Conservation (phyloP, 2,888 invertebrate genomes). For the Lathronympha strigana region DNA sequence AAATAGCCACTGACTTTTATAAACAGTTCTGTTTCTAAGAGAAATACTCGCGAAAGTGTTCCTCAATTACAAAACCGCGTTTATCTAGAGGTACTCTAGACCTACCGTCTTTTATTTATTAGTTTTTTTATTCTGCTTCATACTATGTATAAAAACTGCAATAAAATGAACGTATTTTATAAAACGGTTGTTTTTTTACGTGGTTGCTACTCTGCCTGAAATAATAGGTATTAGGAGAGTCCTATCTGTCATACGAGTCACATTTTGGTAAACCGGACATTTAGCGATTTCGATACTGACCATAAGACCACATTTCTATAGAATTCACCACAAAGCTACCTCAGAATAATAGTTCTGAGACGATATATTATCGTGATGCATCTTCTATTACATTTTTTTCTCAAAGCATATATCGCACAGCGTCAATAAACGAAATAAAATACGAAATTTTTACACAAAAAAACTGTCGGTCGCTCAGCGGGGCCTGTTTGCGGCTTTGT, state of each 20-base stretch:
- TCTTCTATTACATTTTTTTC: constrained; percentile 75
- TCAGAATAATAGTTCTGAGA: constrained; percentile 64
- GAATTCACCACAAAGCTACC: constrained; percentile 63
- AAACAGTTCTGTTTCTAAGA: no score
- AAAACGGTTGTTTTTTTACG: no score
- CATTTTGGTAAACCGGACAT: constrained; percentile 26
- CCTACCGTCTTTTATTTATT: no score
- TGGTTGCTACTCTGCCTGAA: not conserved
- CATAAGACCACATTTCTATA: constrained; percentile 44
- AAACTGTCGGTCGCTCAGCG: constrained; percentile 74
- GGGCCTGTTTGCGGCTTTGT: constrained; percentile 82
- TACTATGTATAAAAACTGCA: no score
- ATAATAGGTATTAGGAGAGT: not conserved
- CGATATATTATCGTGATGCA: constrained; percentile 74
- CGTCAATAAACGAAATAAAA: constrained; percentile 79
- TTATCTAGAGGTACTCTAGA: no score
- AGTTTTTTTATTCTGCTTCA: no score
- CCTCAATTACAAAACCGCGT: no score
- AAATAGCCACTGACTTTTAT: no score
- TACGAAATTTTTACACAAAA: constrained; percentile 75
- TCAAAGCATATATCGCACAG: constrained; percentile 59
- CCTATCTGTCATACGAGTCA: constrained; percentile 8
- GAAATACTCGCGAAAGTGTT: no score
- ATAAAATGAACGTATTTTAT: no score
- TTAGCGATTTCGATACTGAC: constrained; percentile 41